Conservation (phyloP, 2,113 vertebrate genomes). For the Nasalis larvatus region DNA sequence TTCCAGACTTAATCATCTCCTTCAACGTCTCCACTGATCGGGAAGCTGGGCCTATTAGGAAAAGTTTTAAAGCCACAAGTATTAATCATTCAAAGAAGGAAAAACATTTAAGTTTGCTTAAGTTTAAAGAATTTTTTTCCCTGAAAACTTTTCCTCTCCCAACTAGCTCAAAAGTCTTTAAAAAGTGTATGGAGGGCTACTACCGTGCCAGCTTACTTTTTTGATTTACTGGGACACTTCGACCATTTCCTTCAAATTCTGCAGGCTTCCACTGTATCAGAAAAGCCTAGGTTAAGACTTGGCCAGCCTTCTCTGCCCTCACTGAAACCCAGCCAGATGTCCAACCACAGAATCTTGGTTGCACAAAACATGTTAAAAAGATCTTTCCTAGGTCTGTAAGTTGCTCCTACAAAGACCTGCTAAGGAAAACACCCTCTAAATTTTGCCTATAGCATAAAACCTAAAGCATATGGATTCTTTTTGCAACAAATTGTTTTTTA, state of each 20-base stretch:
- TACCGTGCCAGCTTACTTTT: neutral
- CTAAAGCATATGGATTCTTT: neutral
- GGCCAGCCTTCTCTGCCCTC: neutral
- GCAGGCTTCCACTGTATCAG: neutral
- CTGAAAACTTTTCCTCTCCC: neutral
- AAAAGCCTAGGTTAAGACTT: neutral
- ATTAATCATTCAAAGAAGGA: conserved; percentile 35
- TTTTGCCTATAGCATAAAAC: neutral
- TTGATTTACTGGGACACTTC: neutral
- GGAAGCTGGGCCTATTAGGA: conserved; percentile 91
- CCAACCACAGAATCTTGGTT: neutral
- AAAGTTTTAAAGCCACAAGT: neutral
- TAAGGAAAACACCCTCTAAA: neutral
- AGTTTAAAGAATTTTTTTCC: neutral
- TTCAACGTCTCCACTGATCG: conserved; percentile 91
- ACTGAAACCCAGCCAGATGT: neutral
- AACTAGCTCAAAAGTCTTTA: neutral
- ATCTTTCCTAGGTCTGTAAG: neutral
- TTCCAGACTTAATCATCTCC: conserved; percentile 98
- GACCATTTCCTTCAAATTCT: neutral
- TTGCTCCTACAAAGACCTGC: neutral
- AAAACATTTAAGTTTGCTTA: neutral
- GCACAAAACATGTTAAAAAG: neutral
- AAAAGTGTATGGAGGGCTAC: neutral
- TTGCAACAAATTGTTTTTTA: too few species aligned